These are phyloP conservation scores for Morus bassanus DNA, from an alignment of 2,797 vertebrate genomes.

Conservation along the genomic window DNA sequence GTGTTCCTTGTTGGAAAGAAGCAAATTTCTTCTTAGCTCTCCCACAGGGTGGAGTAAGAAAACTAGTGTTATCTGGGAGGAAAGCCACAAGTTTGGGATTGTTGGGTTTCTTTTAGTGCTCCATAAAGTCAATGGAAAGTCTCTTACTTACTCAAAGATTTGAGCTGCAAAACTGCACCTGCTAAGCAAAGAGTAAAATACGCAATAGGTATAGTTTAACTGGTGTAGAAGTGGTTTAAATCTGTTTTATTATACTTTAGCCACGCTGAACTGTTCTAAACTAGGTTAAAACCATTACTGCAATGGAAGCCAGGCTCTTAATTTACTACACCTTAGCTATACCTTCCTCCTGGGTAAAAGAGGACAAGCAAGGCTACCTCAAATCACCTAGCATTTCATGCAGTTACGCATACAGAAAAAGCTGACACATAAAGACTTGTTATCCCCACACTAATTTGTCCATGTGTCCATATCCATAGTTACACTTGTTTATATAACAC, in stretches of 20 bases:
- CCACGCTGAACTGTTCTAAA: background rate
- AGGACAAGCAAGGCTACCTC: background rate
- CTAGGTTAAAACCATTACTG: background rate
- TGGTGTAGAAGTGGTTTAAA: background rate
- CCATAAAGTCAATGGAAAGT: background rate
- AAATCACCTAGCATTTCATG: background rate
- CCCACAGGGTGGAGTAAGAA: background rate
- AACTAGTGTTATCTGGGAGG: background rate
- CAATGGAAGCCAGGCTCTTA: background rate
- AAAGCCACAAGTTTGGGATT: background rate
- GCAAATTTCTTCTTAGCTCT: background rate
- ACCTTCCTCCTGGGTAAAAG: background rate
- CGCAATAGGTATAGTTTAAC: background rate
- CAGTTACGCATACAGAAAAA: background rate
- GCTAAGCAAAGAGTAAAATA: background rate
- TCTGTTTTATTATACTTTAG: background rate
- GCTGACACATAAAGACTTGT: background rate
- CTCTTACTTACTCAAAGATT: background rate
- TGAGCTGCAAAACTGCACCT: background rate
- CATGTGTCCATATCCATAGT: background rate
- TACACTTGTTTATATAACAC: background rate
- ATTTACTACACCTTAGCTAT: background rate
- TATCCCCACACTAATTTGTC: constrained; percentile 8
- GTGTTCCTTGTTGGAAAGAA: background rate
- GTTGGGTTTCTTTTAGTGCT: background rate